Base-by-base conservation (phyloP, 1,140 invertebrate species). In the Saccostrea echinata region DNA sequence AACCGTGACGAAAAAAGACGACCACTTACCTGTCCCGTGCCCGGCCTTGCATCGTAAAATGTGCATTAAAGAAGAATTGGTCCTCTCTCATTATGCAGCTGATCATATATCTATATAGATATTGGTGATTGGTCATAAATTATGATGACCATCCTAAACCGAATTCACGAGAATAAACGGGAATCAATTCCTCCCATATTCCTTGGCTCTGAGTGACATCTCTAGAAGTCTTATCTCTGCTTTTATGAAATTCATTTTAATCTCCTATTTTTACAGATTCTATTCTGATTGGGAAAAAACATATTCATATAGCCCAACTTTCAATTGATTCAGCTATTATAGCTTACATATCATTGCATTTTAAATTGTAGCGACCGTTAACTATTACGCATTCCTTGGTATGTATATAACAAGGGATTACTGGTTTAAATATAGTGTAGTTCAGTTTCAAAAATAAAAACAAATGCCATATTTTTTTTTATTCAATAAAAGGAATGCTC, bases 31-130 rank as follows among this genome's bases (percentile, higher is more conserved):
- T 76, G 68, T 12, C 68, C 55, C 68, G 13, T 30, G 68, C 21
- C 30, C 68, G 12, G 68, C 68, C 6, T 76, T 76, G 24, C 68
- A 76, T 76, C 68, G 27, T 76, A 76, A 76, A 76, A 76, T 12
- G 27, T 30, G 27, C 27, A 76, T 76, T 76, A 30, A 24, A 76
- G 27, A 12, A 76, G 27, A 24, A 33, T 27, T 27, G 27, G 11
- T 76, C 24, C 16, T 30, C 68, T 30, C 27, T 61, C 6, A 16
- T 27, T 30, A 76, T 76, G 30, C 68, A 27, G 68, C 24, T 76
- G 68, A 76, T 76, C 24, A 76, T 76, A 76, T n/a, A n/a, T n/a
- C n/a, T n/a, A n/a, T 76, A 76, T 76, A 43, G 43, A 43, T 43
- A 76, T 76, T 76, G 68, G 27, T 16, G 27, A 76, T 33, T 30